Evolutionary conservation across 2,113 vertebrate species (phyloP).

Genomic region (Eira barbara): DNA sequence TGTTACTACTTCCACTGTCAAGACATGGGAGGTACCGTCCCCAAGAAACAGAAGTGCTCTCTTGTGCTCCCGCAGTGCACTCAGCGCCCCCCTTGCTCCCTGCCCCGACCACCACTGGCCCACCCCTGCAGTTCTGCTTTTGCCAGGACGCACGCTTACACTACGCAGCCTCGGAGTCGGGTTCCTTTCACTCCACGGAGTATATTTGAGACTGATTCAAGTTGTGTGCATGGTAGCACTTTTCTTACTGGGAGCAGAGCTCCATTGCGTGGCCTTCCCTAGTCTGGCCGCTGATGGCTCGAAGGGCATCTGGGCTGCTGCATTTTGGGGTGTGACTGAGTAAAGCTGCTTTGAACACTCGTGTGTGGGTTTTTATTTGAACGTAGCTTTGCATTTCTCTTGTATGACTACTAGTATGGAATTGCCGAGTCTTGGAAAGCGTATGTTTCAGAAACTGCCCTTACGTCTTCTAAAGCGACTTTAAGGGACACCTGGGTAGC

Average conservation of each 20-base stretch:
- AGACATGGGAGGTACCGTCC: neutral
- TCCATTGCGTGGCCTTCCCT: neutral
- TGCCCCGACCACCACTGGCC: neutral
- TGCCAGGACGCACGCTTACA: neutral
- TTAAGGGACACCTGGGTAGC: neutral
- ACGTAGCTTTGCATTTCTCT: neutral
- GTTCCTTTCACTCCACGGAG: neutral
- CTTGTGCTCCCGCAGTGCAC: neutral
- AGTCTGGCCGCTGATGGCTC: neutral
- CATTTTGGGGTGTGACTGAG: neutral
- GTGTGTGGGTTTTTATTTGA: neutral
- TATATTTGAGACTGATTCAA: neutral
- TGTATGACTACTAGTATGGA: neutral
- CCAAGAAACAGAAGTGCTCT: neutral
- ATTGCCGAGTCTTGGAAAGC: neutral
- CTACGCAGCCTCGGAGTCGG: neutral
- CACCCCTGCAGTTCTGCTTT: neutral
- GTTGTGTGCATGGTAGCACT: neutral
- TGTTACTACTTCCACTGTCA: neutral
- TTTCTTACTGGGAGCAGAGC: neutral
- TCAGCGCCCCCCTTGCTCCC: neutral
- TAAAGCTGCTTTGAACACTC: neutral
- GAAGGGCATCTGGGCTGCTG: neutral
- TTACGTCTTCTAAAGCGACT: neutral
- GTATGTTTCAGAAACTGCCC: neutral